phyloP scores from a whole-genome alignment of 1,140 invertebrate species.

The Pseudoatta argentina region DNA sequence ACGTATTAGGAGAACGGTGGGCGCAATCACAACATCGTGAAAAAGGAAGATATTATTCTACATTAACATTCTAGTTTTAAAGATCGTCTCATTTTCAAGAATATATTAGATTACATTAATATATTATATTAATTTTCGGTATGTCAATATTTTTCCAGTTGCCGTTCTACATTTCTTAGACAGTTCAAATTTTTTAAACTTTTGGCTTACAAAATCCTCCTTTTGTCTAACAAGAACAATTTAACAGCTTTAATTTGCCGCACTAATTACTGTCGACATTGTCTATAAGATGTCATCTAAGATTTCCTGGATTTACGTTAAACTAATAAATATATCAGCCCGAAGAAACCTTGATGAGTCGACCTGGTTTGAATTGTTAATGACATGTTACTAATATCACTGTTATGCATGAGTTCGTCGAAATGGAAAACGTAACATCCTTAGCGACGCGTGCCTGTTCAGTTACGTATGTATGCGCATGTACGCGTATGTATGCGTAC shows the following conservation, averaged over 20 bases:
- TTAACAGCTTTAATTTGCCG: neutral
- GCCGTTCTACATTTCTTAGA: neutral
- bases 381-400: slow-evolving; percentile 50
- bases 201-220: neutral
- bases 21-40: neutral
- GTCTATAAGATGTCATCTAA: neutral
- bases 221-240: neutral
- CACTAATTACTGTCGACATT: neutral
- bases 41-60: neutral
- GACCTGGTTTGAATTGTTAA: slow-evolving; percentile 70
- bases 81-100: neutral
- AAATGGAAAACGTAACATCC: slow-evolving; percentile 58
- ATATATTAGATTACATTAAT: neutral
- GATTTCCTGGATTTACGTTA: neutral
- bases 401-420: slow-evolving; percentile 49
- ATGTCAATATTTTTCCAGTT: neutral
- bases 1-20: neutral
- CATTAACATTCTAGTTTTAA: neutral
- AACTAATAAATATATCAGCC: neutral
- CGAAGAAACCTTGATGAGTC: slow-evolving; percentile 22
- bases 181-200: neutral
- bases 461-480: neutral
- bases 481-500: slow-evolving; percentile 14
- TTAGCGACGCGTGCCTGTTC: slow-evolving; percentile 15
- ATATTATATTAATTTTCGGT: neutral